These are phyloP conservation scores for Tetrao urogallus DNA, from an alignment of 2,113 vertebrate species.

Conservation along the genomic window DNA sequence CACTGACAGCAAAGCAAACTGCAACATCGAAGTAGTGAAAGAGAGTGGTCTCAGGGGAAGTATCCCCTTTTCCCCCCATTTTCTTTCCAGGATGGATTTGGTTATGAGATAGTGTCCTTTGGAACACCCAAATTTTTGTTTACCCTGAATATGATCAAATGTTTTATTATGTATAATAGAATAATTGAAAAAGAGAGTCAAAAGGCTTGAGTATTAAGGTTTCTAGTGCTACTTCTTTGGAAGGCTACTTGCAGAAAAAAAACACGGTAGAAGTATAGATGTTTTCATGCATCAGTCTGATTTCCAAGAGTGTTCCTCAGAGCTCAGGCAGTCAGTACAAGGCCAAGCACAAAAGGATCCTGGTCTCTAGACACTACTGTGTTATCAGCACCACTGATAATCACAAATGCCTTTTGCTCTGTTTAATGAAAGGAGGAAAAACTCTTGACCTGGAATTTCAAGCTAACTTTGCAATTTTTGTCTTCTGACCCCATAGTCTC, in stretches of 20 bases:
- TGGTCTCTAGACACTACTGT: background rate
- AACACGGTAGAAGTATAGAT: background rate
- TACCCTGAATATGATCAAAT: background rate
- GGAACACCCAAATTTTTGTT: background rate
- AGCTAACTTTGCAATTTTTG: conserved; percentile 48
- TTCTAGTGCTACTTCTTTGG: background rate
- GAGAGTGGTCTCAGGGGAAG: background rate
- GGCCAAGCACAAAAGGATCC: background rate
- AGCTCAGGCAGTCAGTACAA: background rate
- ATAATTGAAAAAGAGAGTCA: background rate
- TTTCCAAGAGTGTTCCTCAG: background rate
- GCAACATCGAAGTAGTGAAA: background rate
- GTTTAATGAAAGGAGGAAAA: conserved; percentile 51
- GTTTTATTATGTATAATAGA: background rate
- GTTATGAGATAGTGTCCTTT: background rate
- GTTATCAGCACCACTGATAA: background rate
- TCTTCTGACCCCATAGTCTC: conserved; percentile 43
- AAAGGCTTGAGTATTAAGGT: fast-evolving
- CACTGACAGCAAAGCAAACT: background rate
- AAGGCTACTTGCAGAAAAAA: background rate
- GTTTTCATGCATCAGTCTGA: background rate
- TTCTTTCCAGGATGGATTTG: background rate
- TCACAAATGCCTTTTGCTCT: conserved; percentile 32
- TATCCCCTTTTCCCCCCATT: fast-evolving
- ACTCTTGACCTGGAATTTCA: conserved; percentile 51